Evolutionary conservation across 2,113 vertebrate genomes (phyloP), one percentile per base, ranked within the genome.

Genomic region (Emydura subglobosa): DNA sequence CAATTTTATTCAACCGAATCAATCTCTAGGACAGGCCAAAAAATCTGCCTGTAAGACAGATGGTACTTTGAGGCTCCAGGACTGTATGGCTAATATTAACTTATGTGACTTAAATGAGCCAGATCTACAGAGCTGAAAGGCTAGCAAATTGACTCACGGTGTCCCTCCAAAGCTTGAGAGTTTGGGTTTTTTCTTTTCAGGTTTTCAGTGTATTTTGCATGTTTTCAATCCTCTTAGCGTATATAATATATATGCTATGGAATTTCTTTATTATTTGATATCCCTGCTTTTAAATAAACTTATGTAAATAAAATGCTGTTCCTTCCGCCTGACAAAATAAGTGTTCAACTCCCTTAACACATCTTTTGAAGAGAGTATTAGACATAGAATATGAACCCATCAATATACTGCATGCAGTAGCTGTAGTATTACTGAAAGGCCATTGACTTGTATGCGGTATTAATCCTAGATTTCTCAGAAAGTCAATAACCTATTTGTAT

Each of bases 401-500:
- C 84, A 83, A 76, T 78, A 39, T 27, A 11, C 7, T 2, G 13
- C 54, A 22, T 29, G 81, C 87, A 88, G 57, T 29, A 91, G 61
- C 53, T 89, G 27, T 39, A 89, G 17, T 31, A 5, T 85, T 91
- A 2, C 50, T 87, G 51, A 57, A 81, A 79, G 47, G 21, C 55
- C 24, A 0, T 6, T 91, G 83, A 34, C 39, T 85, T 92, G 17
- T 51, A 34, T 84, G 82, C 7, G 50, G 29, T 42, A 53, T 14
- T 78, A 74, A 94, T 68, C 61, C 50, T 19, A 65, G 44, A 92
- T 22, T 90, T 90, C 65, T 94, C 42, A 57, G 5, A 57, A 93
- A 94, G 55, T 79, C 87, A 47, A n/a, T 85, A 47, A 49, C 79
- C 87, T 85, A n/a, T 12, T 95, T 91, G 12, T 79, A 49, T 85